Percentiles rank a stretch among this genome's conserved stretches.
These are phyloP conservation scores for Cephus cinctus DNA, from an alignment of 1,140 invertebrate species.

Conservation along the genomic window DNA sequence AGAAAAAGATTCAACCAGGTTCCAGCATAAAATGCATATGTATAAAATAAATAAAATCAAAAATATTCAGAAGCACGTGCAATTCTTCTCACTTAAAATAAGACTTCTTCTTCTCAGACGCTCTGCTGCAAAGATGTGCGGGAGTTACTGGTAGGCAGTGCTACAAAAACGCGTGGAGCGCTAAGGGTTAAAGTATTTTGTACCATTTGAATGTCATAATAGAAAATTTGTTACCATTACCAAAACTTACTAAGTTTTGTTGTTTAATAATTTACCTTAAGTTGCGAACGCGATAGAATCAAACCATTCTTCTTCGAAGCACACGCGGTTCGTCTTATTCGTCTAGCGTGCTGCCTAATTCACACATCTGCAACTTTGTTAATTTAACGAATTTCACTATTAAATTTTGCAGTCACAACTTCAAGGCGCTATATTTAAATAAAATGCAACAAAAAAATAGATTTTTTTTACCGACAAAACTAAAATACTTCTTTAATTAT, in stretches of 20 bases:
- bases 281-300: background rate
- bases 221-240: background rate
- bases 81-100: slow-evolving; percentile 14
- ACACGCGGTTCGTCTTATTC: too few species aligned
- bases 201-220: background rate
- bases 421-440: too few species aligned
- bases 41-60: slow-evolving; percentile 14
- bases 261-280: background rate
- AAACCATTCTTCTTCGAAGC: too few species aligned
- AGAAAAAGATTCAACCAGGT: slow-evolving; percentile 4
- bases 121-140: slow-evolving; percentile 9
- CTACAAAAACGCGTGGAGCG: slow-evolving; percentile 7
- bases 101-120: slow-evolving; percentile 3
- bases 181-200: slow-evolving; percentile 1
- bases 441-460: too few species aligned
- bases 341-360: too few species aligned
- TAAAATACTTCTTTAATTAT: too few species aligned
- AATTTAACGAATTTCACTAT: too few species aligned
- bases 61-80: slow-evolving; percentile 11
- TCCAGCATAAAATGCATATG: slow-evolving; percentile 11
- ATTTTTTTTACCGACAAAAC: too few species aligned
- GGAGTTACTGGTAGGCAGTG: slow-evolving; percentile 13
- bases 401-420: too few species aligned
- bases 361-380: slow-evolving; percentile 4
- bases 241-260: slow-evolving; percentile 4